phyloP scores from a whole-genome alignment of 30 jellyfish, hydroid and myxozoan species.

The Cassiopea xamachana region DNA sequence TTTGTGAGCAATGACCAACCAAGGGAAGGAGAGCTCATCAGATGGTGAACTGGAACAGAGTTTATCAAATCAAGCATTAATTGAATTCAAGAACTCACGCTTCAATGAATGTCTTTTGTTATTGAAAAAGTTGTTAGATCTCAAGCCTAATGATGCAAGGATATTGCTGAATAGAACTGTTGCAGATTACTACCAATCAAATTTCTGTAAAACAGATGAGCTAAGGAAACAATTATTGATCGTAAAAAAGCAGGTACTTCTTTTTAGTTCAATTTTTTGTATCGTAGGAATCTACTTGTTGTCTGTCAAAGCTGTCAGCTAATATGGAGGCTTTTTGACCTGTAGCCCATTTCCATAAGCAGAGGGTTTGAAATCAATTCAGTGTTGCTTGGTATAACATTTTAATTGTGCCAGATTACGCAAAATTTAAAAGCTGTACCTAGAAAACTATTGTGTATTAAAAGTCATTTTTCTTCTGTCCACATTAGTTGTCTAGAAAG shows the following conservation, averaged over 20 bases:
- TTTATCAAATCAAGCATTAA: constrained; percentile 76
- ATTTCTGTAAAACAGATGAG: constrained; percentile 88
- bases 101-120: constrained; percentile 77
- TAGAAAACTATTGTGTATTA: background rate
- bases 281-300: too few relatives aligned
- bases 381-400: too few relatives aligned
- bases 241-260: constrained; percentile 85
- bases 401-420: too few relatives aligned
- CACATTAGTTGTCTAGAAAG: constrained; percentile 37
- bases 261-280: background rate
- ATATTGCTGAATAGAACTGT: constrained; percentile 75
- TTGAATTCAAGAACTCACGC: constrained; percentile 50
- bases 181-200: constrained; percentile 85
- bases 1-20: constrained; percentile 24
- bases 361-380: too few relatives aligned
- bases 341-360: too few relatives aligned
- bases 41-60: constrained; percentile 84
- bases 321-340: too few relatives aligned
- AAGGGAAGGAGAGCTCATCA: constrained; percentile 47
- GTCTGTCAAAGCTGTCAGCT: too few relatives aligned
- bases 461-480: background rate
- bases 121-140: constrained; percentile 72
- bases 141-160: constrained; percentile 87
- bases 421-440: too few relatives aligned
- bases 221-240: constrained; percentile 69